Evolutionary conservation across 2,113 vertebrate species (phyloP).

Genomic region (Xiphorhynchus elegans): DNA sequence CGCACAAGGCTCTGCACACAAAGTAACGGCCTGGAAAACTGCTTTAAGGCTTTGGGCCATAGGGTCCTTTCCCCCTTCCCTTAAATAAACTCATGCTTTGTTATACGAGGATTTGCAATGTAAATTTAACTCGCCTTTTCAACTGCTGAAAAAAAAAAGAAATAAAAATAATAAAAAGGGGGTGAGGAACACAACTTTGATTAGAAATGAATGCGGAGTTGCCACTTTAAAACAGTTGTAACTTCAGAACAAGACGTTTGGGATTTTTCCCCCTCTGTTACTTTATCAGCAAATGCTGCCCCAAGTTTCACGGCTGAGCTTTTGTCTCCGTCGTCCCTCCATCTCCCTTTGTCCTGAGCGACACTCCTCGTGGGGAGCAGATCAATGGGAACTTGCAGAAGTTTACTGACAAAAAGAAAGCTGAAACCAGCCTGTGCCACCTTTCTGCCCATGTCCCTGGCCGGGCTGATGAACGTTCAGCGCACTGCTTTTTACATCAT

Average conservation of each 20-base stretch:
- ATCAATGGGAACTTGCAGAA: not conserved
- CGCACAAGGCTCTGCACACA: not conserved
- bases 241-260: not conserved
- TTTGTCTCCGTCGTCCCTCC: constrained; percentile 26
- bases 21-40: not conserved
- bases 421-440: not conserved
- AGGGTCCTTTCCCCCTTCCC: not conserved
- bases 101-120: not conserved
- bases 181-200: not conserved
- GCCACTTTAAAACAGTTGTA: not conserved
- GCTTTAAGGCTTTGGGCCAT: not conserved
- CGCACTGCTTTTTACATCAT: not conserved
- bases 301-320: constrained; percentile 16
- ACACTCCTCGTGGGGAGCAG: constrained; percentile 22
- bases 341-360: constrained; percentile 21
- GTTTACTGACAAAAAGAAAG: not conserved
- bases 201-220: not conserved
- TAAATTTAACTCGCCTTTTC: constrained; percentile 4
- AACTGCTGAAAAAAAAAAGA: not conserved
- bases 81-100: constrained; percentile 12
- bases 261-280: accelerated
- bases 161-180: not conserved
- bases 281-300: not conserved
- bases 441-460: not conserved
- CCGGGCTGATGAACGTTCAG: not conserved